These are phyloP conservation scores for Agrilus planipennis DNA, from an alignment of 1,140 invertebrate species.

Conservation along the genomic window DNA sequence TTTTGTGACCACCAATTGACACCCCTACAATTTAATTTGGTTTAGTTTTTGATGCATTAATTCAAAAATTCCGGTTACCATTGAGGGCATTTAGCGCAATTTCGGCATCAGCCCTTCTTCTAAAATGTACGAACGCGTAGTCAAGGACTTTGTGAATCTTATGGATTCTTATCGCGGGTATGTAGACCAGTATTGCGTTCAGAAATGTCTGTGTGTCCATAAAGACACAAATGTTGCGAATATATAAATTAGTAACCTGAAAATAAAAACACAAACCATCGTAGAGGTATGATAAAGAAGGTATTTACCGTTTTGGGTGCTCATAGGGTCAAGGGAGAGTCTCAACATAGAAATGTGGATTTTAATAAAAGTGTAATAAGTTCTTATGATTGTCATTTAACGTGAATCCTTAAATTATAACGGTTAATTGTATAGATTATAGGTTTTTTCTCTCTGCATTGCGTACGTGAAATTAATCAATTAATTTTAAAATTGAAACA, in stretches of 20 bases:
- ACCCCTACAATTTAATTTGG: neutral
- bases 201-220: too few relatives aligned
- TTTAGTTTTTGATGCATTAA: conserved; percentile 3
- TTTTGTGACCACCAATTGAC: conserved; percentile 4
- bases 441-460: too few relatives aligned
- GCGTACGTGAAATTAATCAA: too few relatives aligned
- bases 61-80: conserved; percentile 21
- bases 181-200: too few relatives aligned
- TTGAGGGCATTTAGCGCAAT: conserved; percentile 33
- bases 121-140: conserved; percentile 41
- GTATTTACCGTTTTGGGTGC: conserved; percentile 1
- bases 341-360: too few relatives aligned
- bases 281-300: neutral
- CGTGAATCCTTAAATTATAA: too few relatives aligned
- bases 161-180: too few relatives aligned
- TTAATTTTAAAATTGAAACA: too few relatives aligned
- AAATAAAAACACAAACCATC: conserved; percentile 18
- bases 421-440: too few relatives aligned
- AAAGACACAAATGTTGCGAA: conserved; percentile 14
- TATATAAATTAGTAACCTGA: conserved; percentile 40
- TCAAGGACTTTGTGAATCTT: conserved; percentile 15
- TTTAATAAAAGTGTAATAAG: too few relatives aligned
- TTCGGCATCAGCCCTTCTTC: conserved; percentile 35
- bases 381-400: too few relatives aligned
- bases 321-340: too few relatives aligned